A percentile compares a stretch with the other conserved stretches of the same genome.
phyloP scores from a whole-genome alignment of 2,113 vertebrate species.

The Zosterops borbonicus region DNA sequence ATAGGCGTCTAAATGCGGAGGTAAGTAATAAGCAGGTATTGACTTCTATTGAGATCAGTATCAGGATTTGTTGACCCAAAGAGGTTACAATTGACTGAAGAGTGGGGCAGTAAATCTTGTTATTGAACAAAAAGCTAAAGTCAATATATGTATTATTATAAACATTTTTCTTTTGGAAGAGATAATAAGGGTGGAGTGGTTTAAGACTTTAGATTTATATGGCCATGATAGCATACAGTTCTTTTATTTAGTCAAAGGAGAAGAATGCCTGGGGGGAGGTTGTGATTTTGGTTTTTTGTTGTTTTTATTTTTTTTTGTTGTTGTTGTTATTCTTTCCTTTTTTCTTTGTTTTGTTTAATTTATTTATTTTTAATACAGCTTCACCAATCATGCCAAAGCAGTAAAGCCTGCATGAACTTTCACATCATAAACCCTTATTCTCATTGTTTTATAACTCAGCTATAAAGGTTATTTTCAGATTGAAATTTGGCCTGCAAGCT shows the following conservation, averaged over 20 bases:
- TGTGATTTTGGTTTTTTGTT: no score
- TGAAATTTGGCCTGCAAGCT: conserved; percentile 35
- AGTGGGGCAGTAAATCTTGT: conserved; percentile 77
- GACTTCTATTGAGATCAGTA: conserved; percentile 75
- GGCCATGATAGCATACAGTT: not conserved
- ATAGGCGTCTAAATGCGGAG: conserved; percentile 65
- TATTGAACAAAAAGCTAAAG: conserved; percentile 77
- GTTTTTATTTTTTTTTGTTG: no score
- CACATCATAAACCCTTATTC: conserved; percentile 6
- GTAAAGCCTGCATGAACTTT: conserved; percentile 10
- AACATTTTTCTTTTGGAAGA: conserved; percentile 75
- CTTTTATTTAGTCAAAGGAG: not conserved
- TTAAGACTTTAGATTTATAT: conserved; percentile 53
- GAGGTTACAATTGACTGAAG: conserved; percentile 79
- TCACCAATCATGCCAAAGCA: not conserved
- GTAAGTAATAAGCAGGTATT: conserved; percentile 77
- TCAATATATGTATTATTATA: conserved; percentile 80
- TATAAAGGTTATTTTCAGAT: conserved; percentile 49
- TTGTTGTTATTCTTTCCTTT: no score
- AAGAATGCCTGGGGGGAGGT: not conserved
- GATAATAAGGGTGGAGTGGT: conserved; percentile 67
- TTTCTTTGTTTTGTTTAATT: not conserved
- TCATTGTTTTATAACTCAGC: conserved; percentile 30
- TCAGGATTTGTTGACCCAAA: conserved; percentile 78
- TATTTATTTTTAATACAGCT: conserved; percentile 3